Evolutionary conservation across 2,888 invertebrate genomes (phyloP), one percentile per base, ranked within the genome.

Genomic region (Drosophila hamatofila): DNA sequence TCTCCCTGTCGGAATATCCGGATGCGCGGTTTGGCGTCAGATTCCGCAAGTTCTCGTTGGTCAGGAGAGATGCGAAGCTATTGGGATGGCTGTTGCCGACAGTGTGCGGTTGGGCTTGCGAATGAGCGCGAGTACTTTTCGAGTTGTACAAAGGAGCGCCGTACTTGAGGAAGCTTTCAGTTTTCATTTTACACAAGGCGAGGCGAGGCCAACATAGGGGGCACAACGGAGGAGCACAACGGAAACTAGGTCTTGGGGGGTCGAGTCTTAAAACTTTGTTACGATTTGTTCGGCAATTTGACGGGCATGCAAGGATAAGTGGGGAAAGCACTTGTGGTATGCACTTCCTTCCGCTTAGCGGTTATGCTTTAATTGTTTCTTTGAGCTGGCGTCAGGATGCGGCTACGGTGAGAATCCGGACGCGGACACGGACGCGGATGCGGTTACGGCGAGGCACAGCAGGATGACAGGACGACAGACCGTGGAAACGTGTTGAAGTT

Each of bases 1-100:
- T 92, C 21, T 92, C 92, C 70, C 88, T 86, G 75, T 93, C 93
- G 54, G 92, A 92, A 65, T 80, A 84, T 69, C 74, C 88, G 68
- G 69, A 80, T 69, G 16, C 61, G 33, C 87, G 83, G 25, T 61
- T 67, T 44, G 79, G 80, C 57, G 78, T 63, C 60, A 80, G 75
- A 66, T 83, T 61, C 30, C 74, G 76, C 69, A 88, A 73, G 69
- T 90, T 89, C 39, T 88, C 88, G 48, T 78, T 79, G 60, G 84
- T 89, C 76, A 89, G 52, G 44, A 77, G 64, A 35, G 80, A 80
- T 61, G 73, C 65, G 48, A 76, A 67, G 58, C 70, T 69, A 54
- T 69, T 71, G 18, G 46, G 63, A 42, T 72, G 68, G 63, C 64
- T 65, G 78, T 67, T 80, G 83, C 66, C 71, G 75, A 63, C 68